These are phyloP conservation scores for Lophotis ruficrista DNA, from an alignment of 2,113 vertebrate genomes.

Conservation along the genomic window DNA sequence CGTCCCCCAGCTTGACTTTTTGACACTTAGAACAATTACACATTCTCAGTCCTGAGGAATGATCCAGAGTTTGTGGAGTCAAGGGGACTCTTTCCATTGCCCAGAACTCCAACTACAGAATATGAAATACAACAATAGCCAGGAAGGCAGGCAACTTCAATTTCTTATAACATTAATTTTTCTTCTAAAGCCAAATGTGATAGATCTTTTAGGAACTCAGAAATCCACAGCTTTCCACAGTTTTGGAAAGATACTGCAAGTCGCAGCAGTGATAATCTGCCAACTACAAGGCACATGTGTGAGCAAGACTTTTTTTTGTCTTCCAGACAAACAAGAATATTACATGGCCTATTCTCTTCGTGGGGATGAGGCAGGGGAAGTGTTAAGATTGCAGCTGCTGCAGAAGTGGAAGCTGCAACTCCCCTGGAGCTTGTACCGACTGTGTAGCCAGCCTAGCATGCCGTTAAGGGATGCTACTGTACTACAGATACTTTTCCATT, in stretches of 20 bases:
- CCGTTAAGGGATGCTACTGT: not conserved
- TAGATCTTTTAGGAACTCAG: not conserved
- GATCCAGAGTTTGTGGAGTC: not conserved
- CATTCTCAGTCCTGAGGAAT: not conserved
- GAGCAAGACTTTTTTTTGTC: not conserved
- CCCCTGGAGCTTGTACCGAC: not conserved
- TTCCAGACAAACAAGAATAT: constrained; percentile 14
- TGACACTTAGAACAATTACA: not conserved
- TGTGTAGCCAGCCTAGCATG: not conserved
- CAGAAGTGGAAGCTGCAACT: not conserved
- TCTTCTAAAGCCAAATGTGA: not conserved
- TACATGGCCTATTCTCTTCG: not conserved
- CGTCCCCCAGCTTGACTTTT: not conserved
- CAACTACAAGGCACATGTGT: not conserved
- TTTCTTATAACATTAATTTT: not conserved
- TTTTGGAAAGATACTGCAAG: constrained; percentile 9
- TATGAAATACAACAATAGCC: not conserved
- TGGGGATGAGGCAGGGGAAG: not conserved
- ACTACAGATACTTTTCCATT: not conserved
- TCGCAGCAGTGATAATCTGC: not conserved
- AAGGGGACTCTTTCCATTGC: not conserved
- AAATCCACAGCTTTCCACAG: not conserved
- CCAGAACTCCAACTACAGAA: not conserved
- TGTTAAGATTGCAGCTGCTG: not conserved
- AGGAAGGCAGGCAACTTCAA: not conserved